These are phyloP conservation scores for Onychostruthus taczanowskii DNA, from an alignment of 2,113 vertebrate species.

Conservation along the genomic window DNA sequence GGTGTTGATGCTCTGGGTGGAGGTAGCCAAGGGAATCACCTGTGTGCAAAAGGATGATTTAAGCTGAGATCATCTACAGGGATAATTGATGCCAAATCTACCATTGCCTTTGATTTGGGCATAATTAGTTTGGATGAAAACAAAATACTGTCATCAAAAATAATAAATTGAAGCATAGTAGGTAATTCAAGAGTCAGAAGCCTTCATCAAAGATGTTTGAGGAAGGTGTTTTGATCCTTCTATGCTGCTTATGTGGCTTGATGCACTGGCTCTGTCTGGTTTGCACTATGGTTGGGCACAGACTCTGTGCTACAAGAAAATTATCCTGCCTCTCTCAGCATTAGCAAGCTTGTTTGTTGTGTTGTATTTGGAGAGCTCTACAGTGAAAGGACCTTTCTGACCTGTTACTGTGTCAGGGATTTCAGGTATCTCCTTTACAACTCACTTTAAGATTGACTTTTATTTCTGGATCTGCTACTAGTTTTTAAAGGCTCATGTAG, in stretches of 20 bases:
- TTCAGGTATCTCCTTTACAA: background rate
- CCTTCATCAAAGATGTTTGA: background rate
- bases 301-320: background rate
- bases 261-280: background rate
- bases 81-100: constrained; percentile 35
- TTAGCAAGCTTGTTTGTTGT: background rate
- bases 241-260: background rate
- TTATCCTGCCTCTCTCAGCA: background rate
- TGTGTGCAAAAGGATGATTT: background rate
- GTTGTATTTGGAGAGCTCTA: background rate
- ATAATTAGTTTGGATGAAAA: constrained; percentile 41
- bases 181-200: background rate
- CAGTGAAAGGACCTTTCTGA: background rate
- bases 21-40: background rate
- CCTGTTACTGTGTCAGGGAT: background rate
- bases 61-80: background rate
- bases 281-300: accelerated
- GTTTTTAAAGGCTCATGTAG: background rate
- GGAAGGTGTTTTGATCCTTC: background rate
- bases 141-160: constrained; percentile 19
- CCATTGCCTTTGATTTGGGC: constrained; percentile 20
- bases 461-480: background rate
- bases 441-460: background rate
- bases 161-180: constrained; percentile 3
- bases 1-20: background rate